phyloP scores from a whole-genome alignment of 2,888 invertebrate species.

The Sthenelais limicola region DNA sequence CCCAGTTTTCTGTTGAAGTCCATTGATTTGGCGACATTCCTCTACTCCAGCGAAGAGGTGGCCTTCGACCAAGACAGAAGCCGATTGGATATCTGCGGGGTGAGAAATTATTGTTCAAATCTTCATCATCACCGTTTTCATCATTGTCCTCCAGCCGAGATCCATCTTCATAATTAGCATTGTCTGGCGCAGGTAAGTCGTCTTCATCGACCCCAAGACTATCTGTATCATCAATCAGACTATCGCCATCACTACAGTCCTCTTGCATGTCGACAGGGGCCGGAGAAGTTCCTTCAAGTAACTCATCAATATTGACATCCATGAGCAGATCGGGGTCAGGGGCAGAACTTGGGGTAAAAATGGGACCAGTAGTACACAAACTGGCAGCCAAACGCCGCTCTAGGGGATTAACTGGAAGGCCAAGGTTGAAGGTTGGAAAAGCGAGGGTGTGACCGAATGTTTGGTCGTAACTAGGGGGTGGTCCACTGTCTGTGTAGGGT shows the following conservation, averaged over 20 bases:
- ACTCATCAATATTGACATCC: constrained; percentile 29
- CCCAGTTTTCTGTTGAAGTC: constrained; percentile 24
- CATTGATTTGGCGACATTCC: constrained; percentile 23
- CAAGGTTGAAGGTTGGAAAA: constrained; percentile 9
- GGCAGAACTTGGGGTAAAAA: neutral
- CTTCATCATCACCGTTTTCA: neutral
- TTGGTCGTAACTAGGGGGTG: constrained; percentile 25
- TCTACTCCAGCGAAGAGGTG: constrained; percentile 18
- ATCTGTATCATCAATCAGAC: neutral
- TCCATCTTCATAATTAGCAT: too few species aligned
- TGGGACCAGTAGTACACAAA: neutral
- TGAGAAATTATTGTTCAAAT: constrained; percentile 11
- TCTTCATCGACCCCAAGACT: neutral
- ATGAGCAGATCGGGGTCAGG: constrained; percentile 27
- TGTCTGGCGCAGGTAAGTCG: too few species aligned
- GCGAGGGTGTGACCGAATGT: constrained; percentile 22
- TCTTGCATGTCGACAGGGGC: neutral
- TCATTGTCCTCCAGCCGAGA: neutral
- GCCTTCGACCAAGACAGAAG: constrained; percentile 23
- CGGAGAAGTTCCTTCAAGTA: neutral
- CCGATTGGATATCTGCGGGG: constrained; percentile 20
- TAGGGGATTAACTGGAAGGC: constrained; percentile 26
- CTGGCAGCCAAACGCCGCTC: constrained; percentile 26
- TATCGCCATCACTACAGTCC: neutral
- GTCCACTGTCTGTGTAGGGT: constrained; percentile 22